Conservation (phyloP, 1,140 invertebrate genomes). For the Sinella curviseta region DNA sequence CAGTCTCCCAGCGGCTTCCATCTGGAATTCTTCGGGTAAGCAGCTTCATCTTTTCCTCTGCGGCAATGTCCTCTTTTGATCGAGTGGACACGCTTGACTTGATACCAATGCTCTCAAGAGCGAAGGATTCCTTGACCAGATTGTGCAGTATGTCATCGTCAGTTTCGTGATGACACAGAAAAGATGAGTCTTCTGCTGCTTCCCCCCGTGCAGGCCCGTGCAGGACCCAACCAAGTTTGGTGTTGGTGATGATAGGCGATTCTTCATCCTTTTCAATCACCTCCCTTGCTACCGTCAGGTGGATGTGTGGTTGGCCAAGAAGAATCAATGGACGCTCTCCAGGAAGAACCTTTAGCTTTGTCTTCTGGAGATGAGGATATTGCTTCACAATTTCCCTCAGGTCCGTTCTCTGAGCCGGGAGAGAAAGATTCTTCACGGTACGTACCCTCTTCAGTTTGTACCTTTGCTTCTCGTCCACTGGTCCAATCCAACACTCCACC, state of each 20-base stretch:
- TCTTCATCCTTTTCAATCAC: background rate
- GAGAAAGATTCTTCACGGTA: background rate
- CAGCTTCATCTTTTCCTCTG: background rate
- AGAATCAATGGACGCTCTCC: background rate
- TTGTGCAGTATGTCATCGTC: background rate
- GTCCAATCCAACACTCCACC: background rate
- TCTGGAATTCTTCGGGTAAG: background rate
- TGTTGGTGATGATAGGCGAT: background rate
- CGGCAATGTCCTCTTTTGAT: background rate
- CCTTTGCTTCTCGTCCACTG: background rate
- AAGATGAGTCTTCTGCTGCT: background rate
- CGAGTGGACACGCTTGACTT: background rate
- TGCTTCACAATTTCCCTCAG: no score
- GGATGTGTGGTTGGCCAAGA: background rate
- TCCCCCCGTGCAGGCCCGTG: background rate
- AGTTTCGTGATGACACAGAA: background rate
- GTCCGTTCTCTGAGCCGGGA: background rate
- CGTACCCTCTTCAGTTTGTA: background rate
- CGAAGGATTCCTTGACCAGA: conserved; percentile 2
- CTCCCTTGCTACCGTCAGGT: background rate
- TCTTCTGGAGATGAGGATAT: no score
- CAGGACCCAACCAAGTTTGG: background rate
- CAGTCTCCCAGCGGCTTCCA: background rate
- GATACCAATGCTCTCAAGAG: background rate
- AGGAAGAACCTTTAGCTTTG: no score